These are phyloP conservation scores for Myzus persicae DNA, from an alignment of 1,140 invertebrate genomes.

Conservation along the genomic window DNA sequence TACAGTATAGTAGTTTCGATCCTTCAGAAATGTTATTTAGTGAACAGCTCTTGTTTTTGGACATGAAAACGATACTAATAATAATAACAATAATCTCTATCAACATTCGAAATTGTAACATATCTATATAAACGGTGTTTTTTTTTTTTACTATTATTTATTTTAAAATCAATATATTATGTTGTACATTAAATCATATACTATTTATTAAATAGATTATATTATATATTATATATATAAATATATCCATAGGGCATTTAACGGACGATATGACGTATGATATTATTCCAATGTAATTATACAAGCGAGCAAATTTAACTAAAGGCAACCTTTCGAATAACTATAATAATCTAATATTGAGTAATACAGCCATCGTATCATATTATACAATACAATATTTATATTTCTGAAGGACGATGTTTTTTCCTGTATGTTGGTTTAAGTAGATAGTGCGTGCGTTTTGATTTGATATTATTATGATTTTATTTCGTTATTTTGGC, in stretches of 20 bases:
- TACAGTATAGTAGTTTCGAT: constrained; percentile 56
- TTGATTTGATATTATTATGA: constrained; percentile 48
- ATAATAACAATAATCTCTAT: neutral
- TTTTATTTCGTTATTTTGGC: constrained; percentile 51
- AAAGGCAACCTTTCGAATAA: neutral
- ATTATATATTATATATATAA: constrained; percentile 2
- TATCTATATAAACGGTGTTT: constrained; percentile 8
- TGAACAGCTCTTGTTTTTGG: neutral
- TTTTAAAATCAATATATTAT: constrained; percentile 10
- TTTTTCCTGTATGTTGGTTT: constrained; percentile 57
- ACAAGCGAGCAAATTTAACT: neutral
- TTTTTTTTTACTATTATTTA: constrained; percentile 14
- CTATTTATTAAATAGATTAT: neutral
- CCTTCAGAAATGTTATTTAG: constrained; percentile 55
- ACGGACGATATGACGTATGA: neutral
- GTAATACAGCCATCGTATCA: neutral
- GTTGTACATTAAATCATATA: neutral
- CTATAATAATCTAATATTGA: neutral
- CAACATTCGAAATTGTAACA: constrained; percentile 21
- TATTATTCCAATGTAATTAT: neutral
- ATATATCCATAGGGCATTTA: neutral
- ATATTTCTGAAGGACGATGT: constrained; percentile 58
- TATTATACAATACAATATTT: constrained; percentile 4
- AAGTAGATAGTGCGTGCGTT: constrained; percentile 57
- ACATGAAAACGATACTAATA: constrained; percentile 4